phyloP scores from a whole-genome alignment of 2,113 vertebrate species.

The Stictonetta naevosa region DNA sequence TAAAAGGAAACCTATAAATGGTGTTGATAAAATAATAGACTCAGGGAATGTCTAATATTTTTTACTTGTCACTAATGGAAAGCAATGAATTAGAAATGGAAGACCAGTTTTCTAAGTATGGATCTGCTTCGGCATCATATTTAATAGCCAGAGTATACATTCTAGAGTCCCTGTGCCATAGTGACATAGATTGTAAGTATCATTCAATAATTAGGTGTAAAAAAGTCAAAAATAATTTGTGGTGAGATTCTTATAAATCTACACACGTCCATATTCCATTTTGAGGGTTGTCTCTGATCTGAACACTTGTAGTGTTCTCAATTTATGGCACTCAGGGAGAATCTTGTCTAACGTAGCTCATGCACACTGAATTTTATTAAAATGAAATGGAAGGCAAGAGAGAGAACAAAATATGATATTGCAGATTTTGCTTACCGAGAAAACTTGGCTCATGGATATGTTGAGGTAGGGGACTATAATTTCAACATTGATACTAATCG shows the following conservation, averaged over 20 bases:
- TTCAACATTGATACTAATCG: not conserved
- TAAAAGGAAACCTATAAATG: not conserved
- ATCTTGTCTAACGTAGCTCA: not conserved
- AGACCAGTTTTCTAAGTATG: not conserved
- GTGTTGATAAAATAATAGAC: not conserved
- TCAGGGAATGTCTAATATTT: not conserved
- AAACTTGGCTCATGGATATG: not conserved
- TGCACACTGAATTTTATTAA: not conserved
- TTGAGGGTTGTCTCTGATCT: not conserved
- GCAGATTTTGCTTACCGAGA: not conserved
- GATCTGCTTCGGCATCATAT: not conserved
- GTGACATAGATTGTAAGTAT: not conserved
- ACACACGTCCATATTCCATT: not conserved
- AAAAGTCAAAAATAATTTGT: not conserved
- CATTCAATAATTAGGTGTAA: not conserved
- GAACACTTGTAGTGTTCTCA: not conserved
- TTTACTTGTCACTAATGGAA: not conserved
- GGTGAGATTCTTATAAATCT: not conserved
- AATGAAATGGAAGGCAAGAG: not conserved
- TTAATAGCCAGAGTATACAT: not conserved
- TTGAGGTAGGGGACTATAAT: not conserved
- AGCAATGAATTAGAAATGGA: not conserved
- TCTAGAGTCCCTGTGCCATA: not conserved
- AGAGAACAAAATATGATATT: not conserved
- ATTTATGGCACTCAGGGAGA: not conserved